Evolutionary conservation across 1,140 invertebrate species (phyloP).

Genomic region (Nasonia giraulti): DNA sequence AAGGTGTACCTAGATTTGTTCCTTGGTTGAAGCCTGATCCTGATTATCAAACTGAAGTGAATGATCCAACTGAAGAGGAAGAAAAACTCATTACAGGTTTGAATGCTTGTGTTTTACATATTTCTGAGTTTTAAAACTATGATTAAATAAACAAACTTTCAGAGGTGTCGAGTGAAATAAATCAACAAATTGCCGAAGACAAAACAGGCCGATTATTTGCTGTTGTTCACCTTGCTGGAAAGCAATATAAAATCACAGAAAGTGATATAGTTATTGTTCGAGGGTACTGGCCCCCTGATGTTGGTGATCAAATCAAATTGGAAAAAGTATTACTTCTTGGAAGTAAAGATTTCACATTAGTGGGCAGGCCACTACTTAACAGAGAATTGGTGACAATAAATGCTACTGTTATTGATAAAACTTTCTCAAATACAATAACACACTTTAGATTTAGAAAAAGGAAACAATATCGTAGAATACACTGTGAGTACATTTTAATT

Average conservation of each 20-base stretch:
- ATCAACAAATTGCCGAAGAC: slow-evolving; percentile 75
- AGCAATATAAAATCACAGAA: slow-evolving; percentile 90
- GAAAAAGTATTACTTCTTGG: slow-evolving; percentile 93
- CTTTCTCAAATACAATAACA: slow-evolving; percentile 87
- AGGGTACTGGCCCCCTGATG: slow-evolving; percentile 87
- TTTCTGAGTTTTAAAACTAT: not conserved
- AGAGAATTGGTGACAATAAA: slow-evolving; percentile 84
- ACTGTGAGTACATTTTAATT: slow-evolving; percentile 75
- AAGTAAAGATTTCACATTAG: slow-evolving; percentile 88
- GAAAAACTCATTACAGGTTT: slow-evolving; percentile 60
- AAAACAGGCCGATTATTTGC: slow-evolving; percentile 88
- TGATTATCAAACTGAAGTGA: slow-evolving; percentile 57
- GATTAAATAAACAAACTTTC: slow-evolving; percentile 3
- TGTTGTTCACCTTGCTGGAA: slow-evolving; percentile 86
- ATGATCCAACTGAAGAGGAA: slow-evolving; percentile 57
- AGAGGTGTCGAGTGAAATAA: slow-evolving; percentile 76
- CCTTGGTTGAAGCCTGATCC: slow-evolving; percentile 60
- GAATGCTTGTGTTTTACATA: not conserved
- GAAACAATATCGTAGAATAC: slow-evolving; percentile 85
- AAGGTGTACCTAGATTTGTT: slow-evolving; percentile 41
- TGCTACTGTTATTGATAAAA: slow-evolving; percentile 93
- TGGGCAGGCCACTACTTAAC: slow-evolving; percentile 88
- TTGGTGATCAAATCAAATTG: slow-evolving; percentile 87
- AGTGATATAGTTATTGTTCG: slow-evolving; percentile 90
- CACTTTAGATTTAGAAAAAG: slow-evolving; percentile 84